phyloP scores from a whole-genome alignment of 1,140 invertebrate genomes.

The Anoplolepis gracilipes region DNA sequence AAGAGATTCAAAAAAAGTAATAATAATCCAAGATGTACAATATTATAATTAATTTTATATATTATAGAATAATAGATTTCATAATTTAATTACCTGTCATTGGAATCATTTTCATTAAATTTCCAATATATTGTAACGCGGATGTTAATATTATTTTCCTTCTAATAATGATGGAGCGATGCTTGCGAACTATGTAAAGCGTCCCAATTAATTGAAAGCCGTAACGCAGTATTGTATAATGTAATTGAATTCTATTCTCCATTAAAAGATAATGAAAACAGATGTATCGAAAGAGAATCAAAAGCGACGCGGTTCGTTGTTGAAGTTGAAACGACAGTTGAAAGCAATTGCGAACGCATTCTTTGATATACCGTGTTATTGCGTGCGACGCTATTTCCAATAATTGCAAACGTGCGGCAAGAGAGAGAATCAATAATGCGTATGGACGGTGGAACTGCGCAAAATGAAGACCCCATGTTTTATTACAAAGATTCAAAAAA shows the following conservation, averaged over 20 bases:
- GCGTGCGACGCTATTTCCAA: slow-evolving; percentile 47
- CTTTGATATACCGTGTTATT: slow-evolving; percentile 10
- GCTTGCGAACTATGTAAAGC: background rate
- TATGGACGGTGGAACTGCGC: background rate
- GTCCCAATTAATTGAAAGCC: slow-evolving; percentile 17
- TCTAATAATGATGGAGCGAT: background rate
- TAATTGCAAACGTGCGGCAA: slow-evolving; percentile 31
- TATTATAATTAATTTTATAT: background rate
- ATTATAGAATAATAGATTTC: background rate
- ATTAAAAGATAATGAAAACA: slow-evolving; percentile 26
- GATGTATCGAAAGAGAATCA: background rate
- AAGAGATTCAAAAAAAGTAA: background rate
- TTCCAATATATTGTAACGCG: background rate
- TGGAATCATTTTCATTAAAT: background rate
- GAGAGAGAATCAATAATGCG: slow-evolving; percentile 8
- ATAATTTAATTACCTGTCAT: background rate
- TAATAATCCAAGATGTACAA: too few relatives aligned
- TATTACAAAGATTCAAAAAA: slow-evolving; percentile 11
- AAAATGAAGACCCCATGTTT: background rate
- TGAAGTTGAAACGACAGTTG: slow-evolving; percentile 10
- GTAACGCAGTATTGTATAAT: background rate
- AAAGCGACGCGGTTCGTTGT: slow-evolving; percentile 7
- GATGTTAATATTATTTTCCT: background rate
- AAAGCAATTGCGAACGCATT: slow-evolving; percentile 42
- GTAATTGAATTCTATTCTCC: slow-evolving; percentile 2